Evolutionary conservation across 30 jellyfish, hydroid and myxozoan genomes (phyloP), one percentile per base, ranked within the genome.

Genomic region (Euphysa ruthae): DNA sequence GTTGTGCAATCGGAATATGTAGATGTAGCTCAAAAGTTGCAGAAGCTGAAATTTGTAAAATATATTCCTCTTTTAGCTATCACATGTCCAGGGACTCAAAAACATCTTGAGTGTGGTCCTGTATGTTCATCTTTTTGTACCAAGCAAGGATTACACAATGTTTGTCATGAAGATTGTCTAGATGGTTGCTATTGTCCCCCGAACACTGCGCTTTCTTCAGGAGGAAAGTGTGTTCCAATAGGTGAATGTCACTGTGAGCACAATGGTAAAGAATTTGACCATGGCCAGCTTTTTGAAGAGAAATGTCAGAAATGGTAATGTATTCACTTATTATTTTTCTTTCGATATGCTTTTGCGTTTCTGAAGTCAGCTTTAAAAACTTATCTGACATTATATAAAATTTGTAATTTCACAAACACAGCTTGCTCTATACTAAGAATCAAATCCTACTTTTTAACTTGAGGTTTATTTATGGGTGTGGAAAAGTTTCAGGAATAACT

Each of bases 231-330:
- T 49, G 54, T 68, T 13, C 80, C 75, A n/a, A 32, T 18, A 20
- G 74, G 54, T 0, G 74, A 68, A 68, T 68, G 80, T 68, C 80
- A 57, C 7, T 68, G 80, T 68, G 73, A 43, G n/a, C 80, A 68
- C 49, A 68, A 68, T 32, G 80, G 80, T 3, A 34, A 68, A 21
- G 24, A 18, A 30, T 49, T 43, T 43, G 49, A 68, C 49, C 80
- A 68, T 68, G 80, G 80, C 7, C 30, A 22, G 28, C 23, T 20
- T 25, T 49, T 68, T 24, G 25, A 38, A 27, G 27, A 32, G 71
- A 35, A 58, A 15, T 68, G 80, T 32, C 33, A 68, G 20, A 31
- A 68, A 10, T 68, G 80, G 80, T 68, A 68, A 5, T 58, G n/a
- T 6, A 65, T 32, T 30, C 19, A 21, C 55, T 52, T 52, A 0